Percentiles rank a stretch among this genome's conserved stretches.
phyloP scores from a whole-genome alignment of 2,797 vertebrate genomes.

The Malacoctenus gilli region DNA sequence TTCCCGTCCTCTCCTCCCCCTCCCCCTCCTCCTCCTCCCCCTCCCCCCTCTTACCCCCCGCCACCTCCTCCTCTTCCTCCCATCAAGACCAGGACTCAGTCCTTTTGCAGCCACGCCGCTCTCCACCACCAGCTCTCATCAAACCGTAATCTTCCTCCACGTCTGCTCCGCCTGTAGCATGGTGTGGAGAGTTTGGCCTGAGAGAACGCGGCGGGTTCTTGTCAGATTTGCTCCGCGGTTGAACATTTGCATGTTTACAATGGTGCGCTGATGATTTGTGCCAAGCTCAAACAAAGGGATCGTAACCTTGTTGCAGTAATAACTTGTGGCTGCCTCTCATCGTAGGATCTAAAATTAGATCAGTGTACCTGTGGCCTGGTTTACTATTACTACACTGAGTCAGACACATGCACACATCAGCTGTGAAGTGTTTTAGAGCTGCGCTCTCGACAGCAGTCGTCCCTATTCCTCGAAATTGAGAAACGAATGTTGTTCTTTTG shows the following conservation, averaged over 20 bases:
- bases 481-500: not conserved
- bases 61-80: constrained; percentile 79
- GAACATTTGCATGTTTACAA: constrained; percentile 30
- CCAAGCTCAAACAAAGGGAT: not conserved
- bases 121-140: constrained; percentile 80
- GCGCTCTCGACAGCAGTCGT: not conserved
- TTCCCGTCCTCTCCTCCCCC: constrained; percentile 75
- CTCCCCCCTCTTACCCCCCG: constrained; percentile 73
- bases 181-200: constrained; percentile 59
- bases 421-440: not conserved
- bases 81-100: constrained; percentile 82
- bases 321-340: not conserved
- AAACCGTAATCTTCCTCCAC: constrained; percentile 82
- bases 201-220: constrained; percentile 5
- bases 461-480: not conserved
- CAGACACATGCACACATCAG: not conserved
- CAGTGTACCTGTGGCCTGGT: not conserved
- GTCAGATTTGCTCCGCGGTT: constrained; percentile 17
- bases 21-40: constrained; percentile 71
- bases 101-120: constrained; percentile 85
- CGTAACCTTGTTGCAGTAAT: not conserved
- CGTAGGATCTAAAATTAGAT: not conserved
- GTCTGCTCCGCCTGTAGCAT: constrained; percentile 55
- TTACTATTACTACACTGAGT: not conserved
- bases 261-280: constrained; percentile 7